phyloP scores from a whole-genome alignment of 2,888 invertebrate genomes.

The Pyrochroa serraticornis region DNA sequence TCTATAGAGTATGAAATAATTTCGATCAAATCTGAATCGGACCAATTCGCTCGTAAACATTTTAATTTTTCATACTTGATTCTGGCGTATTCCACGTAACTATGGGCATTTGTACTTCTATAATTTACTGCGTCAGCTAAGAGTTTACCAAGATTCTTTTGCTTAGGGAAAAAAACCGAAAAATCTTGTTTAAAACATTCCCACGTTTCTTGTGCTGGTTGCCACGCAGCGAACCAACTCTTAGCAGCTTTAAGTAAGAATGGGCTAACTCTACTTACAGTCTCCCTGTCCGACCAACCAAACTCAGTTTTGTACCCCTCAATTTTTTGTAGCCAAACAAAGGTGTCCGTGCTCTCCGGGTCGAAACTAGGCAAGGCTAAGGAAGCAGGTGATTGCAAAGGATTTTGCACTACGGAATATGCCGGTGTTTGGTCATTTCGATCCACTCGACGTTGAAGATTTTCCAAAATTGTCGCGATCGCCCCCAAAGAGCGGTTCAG shows the following conservation, averaged over 20 bases:
- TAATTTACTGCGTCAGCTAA: too few relatives aligned
- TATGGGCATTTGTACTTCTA: too few relatives aligned
- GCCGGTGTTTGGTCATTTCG: neutral
- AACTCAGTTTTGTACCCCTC: constrained; percentile 23
- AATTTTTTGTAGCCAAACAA: constrained; percentile 20
- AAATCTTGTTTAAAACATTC: too few relatives aligned
- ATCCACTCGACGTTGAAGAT: neutral
- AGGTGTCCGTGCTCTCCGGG: constrained; percentile 17
- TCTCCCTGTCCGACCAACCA: constrained; percentile 24
- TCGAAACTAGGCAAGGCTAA: constrained; percentile 12
- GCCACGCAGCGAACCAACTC: constrained; percentile 20
- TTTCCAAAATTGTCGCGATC: neutral
- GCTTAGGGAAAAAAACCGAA: too few relatives aligned
- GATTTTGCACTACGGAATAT: too few relatives aligned
- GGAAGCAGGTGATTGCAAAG: constrained; percentile 7
- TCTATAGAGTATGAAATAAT: too few relatives aligned
- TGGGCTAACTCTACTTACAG: constrained; percentile 26
- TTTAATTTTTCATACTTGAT: too few relatives aligned
- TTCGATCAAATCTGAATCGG: too few relatives aligned
- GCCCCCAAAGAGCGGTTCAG: constrained; percentile 3
- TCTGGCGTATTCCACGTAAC: too few relatives aligned
- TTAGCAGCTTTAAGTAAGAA: constrained; percentile 25
- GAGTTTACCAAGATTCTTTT: too few relatives aligned
- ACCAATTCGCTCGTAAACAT: too few relatives aligned
- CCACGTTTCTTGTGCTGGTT: too few relatives aligned